A percentile compares a stretch with the other conserved stretches of the same genome.
Conservation (phyloP, 1,140 invertebrate species). For the Bombus difficillimus region DNA sequence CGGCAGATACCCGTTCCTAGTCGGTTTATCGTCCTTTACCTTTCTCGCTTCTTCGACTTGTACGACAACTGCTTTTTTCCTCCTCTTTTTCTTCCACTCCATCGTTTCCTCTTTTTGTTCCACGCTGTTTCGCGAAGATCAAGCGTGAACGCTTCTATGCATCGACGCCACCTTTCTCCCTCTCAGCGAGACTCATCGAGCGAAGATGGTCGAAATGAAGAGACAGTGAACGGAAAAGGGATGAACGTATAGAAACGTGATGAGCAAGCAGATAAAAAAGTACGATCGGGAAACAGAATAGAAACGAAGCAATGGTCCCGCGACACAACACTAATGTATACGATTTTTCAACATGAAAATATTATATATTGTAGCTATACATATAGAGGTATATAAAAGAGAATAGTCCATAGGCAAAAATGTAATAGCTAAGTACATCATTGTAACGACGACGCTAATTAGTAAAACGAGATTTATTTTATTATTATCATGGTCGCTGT, state of each 20-base stretch:
- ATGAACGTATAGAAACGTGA: neutral
- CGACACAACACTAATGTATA: slow-evolving; percentile 83
- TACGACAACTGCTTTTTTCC: too few relatives aligned
- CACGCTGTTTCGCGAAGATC: slow-evolving; percentile 3
- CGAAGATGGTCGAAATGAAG: slow-evolving; percentile 39
- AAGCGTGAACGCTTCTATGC: slow-evolving; percentile 59
- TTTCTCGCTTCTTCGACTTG: neutral
- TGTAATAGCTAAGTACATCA: slow-evolving; percentile 79
- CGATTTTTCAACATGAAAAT: slow-evolving; percentile 83
- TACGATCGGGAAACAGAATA: slow-evolving; percentile 60
- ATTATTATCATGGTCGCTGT: slow-evolving; percentile 76
- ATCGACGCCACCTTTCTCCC: slow-evolving; percentile 52
- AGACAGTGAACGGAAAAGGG: neutral
- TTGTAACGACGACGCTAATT: slow-evolving; percentile 78
- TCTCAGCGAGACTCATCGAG: slow-evolving; percentile 49
- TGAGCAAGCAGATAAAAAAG: slow-evolving; percentile 13
- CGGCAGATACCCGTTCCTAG: neutral
- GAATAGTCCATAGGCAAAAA: slow-evolving; percentile 78
- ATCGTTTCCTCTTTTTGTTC: neutral
- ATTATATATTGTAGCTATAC: slow-evolving; percentile 83
- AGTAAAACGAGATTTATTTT: slow-evolving; percentile 65
- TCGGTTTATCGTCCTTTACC: neutral
- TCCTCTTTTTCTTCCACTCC: neutral
- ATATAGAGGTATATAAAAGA: slow-evolving; percentile 78
- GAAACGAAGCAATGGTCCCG: slow-evolving; percentile 80